Base-by-base conservation (phyloP, 2,888 invertebrate genomes). In the Lasioglossum villosulum region DNA sequence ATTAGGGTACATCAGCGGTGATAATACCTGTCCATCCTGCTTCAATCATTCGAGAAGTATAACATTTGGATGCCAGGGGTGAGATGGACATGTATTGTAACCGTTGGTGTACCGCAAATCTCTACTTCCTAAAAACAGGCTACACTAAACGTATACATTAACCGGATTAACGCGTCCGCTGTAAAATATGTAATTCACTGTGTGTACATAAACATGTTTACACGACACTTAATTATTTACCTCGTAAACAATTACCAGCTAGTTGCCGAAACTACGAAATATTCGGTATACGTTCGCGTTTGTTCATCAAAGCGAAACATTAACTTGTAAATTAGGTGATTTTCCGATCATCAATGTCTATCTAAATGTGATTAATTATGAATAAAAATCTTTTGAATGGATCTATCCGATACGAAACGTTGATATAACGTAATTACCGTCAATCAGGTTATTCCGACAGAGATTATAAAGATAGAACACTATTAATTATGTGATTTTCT, bases 321-420 rank as follows among this genome's bases (percentile, higher is more conserved):
- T 63, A 63, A 63, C 63, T 63, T 63, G 30, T 63, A 34, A 63
- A 63, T 63, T 63, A 30, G 30, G 16, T 63, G 30, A 63, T 63
- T 63, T 63, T 8, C 63, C 63, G 63, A 30, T 8, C 63, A 19
- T 19, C 63, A 19, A 30, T 63, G 34, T 34, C 30, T 0, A 63
- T 0, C 30, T 19, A 16, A 6, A 30, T 19, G 19, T 19, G 30
- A 16, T 63, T 19, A 30, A 19, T 30, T 19, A 30, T 63, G 34
- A 30, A 30, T 8, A 19, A 63, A 63, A 30, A 63, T 30, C 30
- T 30, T 30, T 19, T 19, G 19, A 16, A 63, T 56, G 56, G n/a
- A 56, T 56, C n/a, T 12, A 12, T n/a, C 56, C 56, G 5, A 12
- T 34, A 34, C 34, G 30, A 63, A 63, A 19, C 30, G 16, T 0